These are phyloP conservation scores for Frankliniella intonsa DNA, from an alignment of 2,888 invertebrate genomes.

Conservation along the genomic window DNA sequence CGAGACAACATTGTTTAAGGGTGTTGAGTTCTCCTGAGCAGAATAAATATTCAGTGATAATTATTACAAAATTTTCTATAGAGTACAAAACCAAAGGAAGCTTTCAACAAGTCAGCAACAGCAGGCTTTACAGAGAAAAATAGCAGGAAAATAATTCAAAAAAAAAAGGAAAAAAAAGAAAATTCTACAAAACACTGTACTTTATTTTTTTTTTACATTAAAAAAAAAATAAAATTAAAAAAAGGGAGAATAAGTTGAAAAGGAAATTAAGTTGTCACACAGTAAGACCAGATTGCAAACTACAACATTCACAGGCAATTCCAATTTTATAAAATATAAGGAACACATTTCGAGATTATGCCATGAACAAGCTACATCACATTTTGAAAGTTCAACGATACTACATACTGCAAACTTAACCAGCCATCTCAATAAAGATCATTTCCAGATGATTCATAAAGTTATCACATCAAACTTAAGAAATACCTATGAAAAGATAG, in stretches of 20 bases:
- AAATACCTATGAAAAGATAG: conserved; percentile 4
- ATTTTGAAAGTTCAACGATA: not conserved
- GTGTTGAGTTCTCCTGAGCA: not conserved
- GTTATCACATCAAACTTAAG: conserved; percentile 19
- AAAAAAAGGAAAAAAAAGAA: not conserved
- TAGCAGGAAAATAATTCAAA: not conserved
- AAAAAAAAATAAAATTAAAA: not conserved
- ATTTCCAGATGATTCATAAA: conserved; percentile 9
- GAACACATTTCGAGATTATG: conserved; percentile 4
- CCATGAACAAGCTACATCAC: conserved; percentile 2
- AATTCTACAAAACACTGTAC: not conserved
- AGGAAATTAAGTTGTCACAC: not conserved
- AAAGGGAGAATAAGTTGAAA: not conserved
- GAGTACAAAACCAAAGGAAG: not conserved
- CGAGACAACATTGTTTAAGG: no score
- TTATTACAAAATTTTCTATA: not conserved
- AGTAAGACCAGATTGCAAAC: not conserved
- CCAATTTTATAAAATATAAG: not conserved
- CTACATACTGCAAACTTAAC: conserved; percentile 9
- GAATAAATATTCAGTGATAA: not conserved
- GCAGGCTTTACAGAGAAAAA: not conserved
- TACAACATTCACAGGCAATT: no score
- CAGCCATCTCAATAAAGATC: not conserved
- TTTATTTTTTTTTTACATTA: not conserved
- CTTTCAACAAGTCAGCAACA: not conserved